These are phyloP conservation scores for Mustelus asterias DNA, from an alignment of 2,113 vertebrate genomes.

Conservation along the genomic window DNA sequence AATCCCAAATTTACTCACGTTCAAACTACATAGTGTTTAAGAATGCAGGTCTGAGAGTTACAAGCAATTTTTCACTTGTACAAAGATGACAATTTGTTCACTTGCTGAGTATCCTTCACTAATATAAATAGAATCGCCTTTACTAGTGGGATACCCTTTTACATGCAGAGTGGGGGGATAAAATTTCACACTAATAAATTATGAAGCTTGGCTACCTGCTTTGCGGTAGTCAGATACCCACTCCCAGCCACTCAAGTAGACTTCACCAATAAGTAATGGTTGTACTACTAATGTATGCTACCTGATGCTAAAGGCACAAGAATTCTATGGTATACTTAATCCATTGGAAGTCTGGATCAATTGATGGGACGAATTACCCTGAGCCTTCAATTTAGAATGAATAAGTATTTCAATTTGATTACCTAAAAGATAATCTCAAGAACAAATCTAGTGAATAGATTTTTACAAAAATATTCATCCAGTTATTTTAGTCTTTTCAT, in stretches of 20 bases:
- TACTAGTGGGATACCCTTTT: background rate
- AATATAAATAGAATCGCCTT: background rate
- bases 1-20: background rate
- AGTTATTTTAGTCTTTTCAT: background rate
- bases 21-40: background rate
- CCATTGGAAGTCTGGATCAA: background rate
- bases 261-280: background rate
- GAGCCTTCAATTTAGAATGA: background rate
- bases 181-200: background rate
- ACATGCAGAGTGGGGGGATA: background rate
- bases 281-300: background rate
- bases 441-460: background rate
- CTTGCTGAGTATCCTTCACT: background rate
- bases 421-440: background rate
- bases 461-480: constrained; percentile 13
- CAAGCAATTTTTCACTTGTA: background rate
- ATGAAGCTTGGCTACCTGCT: background rate
- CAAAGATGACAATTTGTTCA: background rate
- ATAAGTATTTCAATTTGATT: background rate
- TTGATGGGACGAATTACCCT: background rate
- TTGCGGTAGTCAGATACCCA: background rate
- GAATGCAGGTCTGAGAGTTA: background rate
- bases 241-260: background rate
- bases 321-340: background rate
- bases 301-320: background rate